phyloP scores from a whole-genome alignment of 2,113 vertebrate species.

The Prionailurus viverrinus region DNA sequence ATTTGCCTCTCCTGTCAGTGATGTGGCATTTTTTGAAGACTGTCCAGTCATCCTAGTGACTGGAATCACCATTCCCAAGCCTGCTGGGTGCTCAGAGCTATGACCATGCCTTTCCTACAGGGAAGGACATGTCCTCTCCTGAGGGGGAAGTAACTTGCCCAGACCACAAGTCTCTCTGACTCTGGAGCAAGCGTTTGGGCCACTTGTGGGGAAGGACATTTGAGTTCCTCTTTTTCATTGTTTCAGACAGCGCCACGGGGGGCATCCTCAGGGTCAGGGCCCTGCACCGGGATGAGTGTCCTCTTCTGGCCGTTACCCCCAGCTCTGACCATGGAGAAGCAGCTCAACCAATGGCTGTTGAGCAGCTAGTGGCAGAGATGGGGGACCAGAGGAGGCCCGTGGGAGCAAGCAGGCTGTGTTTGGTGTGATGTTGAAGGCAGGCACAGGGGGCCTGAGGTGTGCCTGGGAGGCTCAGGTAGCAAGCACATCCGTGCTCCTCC shows the following conservation, averaged over 20 bases:
- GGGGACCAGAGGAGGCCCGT: not conserved
- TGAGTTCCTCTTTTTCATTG: not conserved
- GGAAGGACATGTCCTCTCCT: not conserved
- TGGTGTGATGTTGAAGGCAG: not conserved
- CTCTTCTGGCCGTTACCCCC: not conserved
- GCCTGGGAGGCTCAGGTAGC: not conserved
- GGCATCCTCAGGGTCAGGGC: not conserved
- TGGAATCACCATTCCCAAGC: not conserved
- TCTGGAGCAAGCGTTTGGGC: not conserved
- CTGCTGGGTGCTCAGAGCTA: not conserved
- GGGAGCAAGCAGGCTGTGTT: fast-evolving
- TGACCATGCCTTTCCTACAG: not conserved
- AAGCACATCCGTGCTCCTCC: fast-evolving
- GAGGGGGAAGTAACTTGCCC: not conserved
- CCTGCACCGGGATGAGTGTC: not conserved
- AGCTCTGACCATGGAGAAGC: not conserved
- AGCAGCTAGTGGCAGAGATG: not conserved
- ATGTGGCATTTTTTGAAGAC: not conserved
- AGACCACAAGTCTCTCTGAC: not conserved
- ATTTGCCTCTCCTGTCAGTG: not conserved
- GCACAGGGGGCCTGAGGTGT: not conserved
- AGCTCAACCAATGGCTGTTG: not conserved
- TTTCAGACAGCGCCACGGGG: not conserved
- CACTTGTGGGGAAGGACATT: not conserved
- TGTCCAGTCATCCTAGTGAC: not conserved